Base-by-base conservation (phyloP, 2,888 invertebrate genomes). In the Drosophila subquinaria region DNA sequence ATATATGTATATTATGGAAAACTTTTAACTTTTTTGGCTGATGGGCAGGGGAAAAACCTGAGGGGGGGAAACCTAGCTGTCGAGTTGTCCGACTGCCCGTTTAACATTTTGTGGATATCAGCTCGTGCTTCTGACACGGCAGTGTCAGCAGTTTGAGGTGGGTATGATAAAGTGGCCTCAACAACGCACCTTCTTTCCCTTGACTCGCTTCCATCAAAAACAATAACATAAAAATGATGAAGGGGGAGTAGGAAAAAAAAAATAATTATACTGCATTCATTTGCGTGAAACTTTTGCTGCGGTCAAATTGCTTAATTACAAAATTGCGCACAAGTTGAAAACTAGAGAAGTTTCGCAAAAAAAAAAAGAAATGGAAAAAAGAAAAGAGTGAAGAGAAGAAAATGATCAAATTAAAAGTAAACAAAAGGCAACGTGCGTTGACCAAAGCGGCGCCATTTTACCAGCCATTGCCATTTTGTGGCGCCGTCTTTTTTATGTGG, bases 301-400 rank as follows among this genome's bases (percentile, higher is more conserved):
- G 88, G 90, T 90, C 88, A 87, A 91, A 90, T 85, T 90, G 91
- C 90, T 90, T 91, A 90, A 90, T 90, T 91, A 90, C 88, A 90
- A 90, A 90, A 91, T 89, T 89, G 85, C 85, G 84, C 81, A 66
- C 61, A 73, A 74, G 71, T 67, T 68, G 61, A 65, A 60, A 73
- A 78, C 60, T 69, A 77, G 69, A 77, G 43, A 74, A 73, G 75
- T 82, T 70, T 72, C 45, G n/a, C 15, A 27, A 13, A 17, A 36
- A 27, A 27, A 27, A 27, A 27, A 6, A 27, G 23, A 27, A 23
- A 4, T 20, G 20, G 0, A 4, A 27, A 27, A 27, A 33, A 53
- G 55, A 55, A 51, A 20, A 17, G 38, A 42, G 47, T 36, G 40
- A 43, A 55, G 42, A 43, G 33, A 45, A 67, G 47, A 73, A 73